Percentiles rank a stretch among this genome's conserved stretches.
Conservation (phyloP, 2,797 vertebrate species). For the Acanthurus lineatus region DNA sequence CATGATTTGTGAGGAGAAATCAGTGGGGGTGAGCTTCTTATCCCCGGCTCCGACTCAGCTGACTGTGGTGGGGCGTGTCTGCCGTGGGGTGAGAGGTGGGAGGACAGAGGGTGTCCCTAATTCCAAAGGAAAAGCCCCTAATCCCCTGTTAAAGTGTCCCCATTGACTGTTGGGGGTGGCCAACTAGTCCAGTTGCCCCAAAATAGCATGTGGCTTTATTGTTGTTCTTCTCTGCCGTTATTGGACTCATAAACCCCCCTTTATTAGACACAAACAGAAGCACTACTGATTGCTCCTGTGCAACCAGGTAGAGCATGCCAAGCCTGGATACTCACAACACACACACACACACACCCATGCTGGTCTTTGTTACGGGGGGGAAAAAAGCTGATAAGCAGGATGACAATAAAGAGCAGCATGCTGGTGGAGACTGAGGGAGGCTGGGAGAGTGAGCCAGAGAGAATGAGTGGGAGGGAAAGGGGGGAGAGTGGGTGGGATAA, state of each 20-base stretch:
- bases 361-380: slow-evolving; percentile 64
- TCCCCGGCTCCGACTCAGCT: slow-evolving; percentile 44
- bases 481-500: slow-evolving; percentile 73
- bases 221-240: slow-evolving; percentile 51
- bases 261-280: slow-evolving; percentile 1
- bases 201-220: slow-evolving; percentile 69
- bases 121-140: slow-evolving; percentile 77
- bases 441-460: slow-evolving; percentile 62
- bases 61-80: slow-evolving; percentile 40
- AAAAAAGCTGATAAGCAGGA: slow-evolving; percentile 76
- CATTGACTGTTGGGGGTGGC: slow-evolving; percentile 52
- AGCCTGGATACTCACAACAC: slow-evolving; percentile 24
- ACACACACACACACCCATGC: slow-evolving; percentile 13
- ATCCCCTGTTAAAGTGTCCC: slow-evolving; percentile 76
- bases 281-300: not conserved
- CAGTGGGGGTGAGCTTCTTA: slow-evolving; percentile 45
- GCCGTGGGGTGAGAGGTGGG: slow-evolving; percentile 60
- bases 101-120: slow-evolving; percentile 78
- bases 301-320: slow-evolving; percentile 45
- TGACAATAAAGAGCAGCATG: slow-evolving; percentile 74
- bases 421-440: slow-evolving; percentile 38
- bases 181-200: slow-evolving; percentile 12
- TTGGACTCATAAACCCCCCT: not conserved
- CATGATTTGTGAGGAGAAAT: slow-evolving; percentile 43
- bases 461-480: slow-evolving; percentile 71